Conservation (phyloP, 2,113 vertebrate species). For the Embiotoca jacksoni region DNA sequence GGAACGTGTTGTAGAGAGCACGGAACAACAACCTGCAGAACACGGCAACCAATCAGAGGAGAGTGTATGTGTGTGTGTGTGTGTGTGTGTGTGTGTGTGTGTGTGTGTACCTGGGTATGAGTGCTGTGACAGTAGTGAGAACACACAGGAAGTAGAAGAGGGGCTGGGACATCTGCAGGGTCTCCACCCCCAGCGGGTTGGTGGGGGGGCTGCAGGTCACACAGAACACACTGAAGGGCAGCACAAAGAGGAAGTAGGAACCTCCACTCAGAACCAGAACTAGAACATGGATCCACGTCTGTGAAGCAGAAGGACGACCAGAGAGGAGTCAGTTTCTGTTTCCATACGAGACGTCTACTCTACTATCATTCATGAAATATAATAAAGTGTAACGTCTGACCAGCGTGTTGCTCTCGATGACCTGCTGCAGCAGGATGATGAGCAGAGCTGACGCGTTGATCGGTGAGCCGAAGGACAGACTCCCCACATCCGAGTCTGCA, state of each 20-base stretch:
- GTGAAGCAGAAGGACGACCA: constrained; percentile 56
- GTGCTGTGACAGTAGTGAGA: constrained; percentile 86
- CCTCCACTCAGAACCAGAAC: constrained; percentile 83
- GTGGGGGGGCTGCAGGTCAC: constrained; percentile 87
- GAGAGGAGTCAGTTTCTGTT: too few relatives aligned
- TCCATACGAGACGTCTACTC: too few relatives aligned
- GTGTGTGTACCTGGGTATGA: constrained; percentile 89
- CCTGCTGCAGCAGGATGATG: constrained; percentile 91
- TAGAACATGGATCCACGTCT: constrained; percentile 90
- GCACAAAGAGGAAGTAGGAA: constrained; percentile 86
- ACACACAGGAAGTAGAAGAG: constrained; percentile 89
- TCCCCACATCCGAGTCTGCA: constrained; percentile 86
- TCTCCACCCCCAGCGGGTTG: constrained; percentile 89
- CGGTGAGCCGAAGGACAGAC: constrained; percentile 91
- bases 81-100: neutral
- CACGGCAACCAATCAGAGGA: neutral
- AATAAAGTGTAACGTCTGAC: constrained; percentile 80
- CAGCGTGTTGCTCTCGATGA: constrained; percentile 93
- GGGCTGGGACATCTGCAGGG: constrained; percentile 85
- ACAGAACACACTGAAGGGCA: constrained; percentile 86
- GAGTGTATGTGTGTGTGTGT: too few relatives aligned
- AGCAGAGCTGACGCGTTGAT: constrained; percentile 92
- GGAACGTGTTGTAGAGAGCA: constrained; percentile 82
- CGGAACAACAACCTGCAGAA: constrained; percentile 83
- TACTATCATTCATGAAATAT: too few relatives aligned